phyloP scores from a whole-genome alignment of 2,888 invertebrate species.

The Galerucella nymphaeae region DNA sequence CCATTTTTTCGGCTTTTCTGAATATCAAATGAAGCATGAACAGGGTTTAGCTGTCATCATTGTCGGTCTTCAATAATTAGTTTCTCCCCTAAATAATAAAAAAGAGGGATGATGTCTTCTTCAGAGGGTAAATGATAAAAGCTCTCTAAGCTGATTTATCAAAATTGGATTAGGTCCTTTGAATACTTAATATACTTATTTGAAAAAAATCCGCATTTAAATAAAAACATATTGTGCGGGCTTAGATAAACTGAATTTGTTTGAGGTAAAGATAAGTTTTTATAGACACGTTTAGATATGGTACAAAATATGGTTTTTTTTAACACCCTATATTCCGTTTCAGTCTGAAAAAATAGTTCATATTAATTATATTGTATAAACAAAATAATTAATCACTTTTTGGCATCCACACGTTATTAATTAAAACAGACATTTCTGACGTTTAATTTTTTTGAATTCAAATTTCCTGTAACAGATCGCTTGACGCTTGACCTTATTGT shows the following conservation, averaged over 20 bases:
- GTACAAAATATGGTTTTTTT: too few species aligned
- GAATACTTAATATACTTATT: background rate
- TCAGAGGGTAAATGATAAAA: conserved; percentile 6
- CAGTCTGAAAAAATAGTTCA: background rate
- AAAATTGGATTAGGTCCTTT: conserved; percentile 7
- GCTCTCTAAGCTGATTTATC: conserved; percentile 12
- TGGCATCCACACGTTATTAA: background rate
- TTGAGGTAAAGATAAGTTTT: too few species aligned
- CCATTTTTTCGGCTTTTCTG: background rate
- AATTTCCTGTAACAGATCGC: conserved; percentile 7
- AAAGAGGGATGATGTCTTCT: conserved; percentile 11
- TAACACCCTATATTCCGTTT: too few species aligned
- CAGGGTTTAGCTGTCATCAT: conserved; percentile 5
- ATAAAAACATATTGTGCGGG: background rate
- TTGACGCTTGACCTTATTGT: conserved; percentile 1
- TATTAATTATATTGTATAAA: background rate
- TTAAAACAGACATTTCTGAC: background rate
- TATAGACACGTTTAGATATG: too few species aligned
- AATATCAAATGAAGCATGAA: conserved; percentile 16
- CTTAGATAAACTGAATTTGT: background rate
- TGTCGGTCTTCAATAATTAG: background rate
- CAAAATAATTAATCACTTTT: background rate
- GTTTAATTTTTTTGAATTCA: conserved; percentile 6
- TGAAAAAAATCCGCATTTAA: background rate
- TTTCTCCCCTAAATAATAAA: conserved; percentile 9